These are phyloP conservation scores for Drosophila quinaria DNA, from an alignment of 2,888 invertebrate genomes.

Conservation along the genomic window DNA sequence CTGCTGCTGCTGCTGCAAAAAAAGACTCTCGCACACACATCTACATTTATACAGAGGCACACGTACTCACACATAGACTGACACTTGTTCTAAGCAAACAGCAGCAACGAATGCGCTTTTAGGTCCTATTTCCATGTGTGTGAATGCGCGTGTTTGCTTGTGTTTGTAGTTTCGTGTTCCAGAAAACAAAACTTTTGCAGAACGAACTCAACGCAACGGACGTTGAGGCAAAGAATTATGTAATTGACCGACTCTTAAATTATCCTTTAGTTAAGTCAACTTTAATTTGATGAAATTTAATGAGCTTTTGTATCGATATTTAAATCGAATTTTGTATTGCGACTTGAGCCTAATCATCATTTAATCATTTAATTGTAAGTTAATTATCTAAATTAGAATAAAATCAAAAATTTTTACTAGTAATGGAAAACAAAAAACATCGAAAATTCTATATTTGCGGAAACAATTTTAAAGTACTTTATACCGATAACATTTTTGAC, in stretches of 20 bases:
- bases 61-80: conserved; percentile 21
- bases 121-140: conserved; percentile 35
- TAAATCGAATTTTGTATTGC: no score
- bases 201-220: conserved; percentile 39
- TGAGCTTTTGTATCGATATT: no score
- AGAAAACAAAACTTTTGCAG: conserved; percentile 63
- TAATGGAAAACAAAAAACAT: no score
- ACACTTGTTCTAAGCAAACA: conserved; percentile 58
- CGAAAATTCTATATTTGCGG: no score
- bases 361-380: no score
- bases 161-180: conserved; percentile 66
- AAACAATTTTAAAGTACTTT: no score
- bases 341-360: no score
- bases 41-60: conserved; percentile 7
- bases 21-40: conserved; percentile 9
- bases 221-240: neutral
- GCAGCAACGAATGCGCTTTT: conserved; percentile 59
- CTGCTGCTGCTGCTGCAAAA: conserved; percentile 42
- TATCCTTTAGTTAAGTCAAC: conserved; percentile 7
- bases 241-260: conserved; percentile 5
- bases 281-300: neutral
- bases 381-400: no score
- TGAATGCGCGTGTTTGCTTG: conserved; percentile 48
- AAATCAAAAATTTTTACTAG: no score
- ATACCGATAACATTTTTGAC: no score